Evolutionary conservation across 2,888 invertebrate species (phyloP), one percentile per base, ranked within the genome.

Genomic region (Eucera pruinosa): DNA sequence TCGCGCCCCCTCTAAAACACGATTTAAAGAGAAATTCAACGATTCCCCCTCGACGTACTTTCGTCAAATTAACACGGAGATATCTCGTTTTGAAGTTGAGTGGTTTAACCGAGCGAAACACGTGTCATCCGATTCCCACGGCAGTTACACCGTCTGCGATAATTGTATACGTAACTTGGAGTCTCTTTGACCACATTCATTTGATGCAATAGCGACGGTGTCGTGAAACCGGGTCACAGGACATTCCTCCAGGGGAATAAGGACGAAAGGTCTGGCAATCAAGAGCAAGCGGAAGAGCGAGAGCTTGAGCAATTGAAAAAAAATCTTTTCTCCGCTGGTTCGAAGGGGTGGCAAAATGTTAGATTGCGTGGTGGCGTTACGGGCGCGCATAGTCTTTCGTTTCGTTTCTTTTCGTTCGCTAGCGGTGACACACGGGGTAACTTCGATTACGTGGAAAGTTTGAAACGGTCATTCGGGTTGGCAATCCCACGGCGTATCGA

Each of bases 371-470:
- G n/a, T n/a, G n/a, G n/a, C n/a, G n/a, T n/a, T n/a, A n/a, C n/a
- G n/a, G 36, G 23, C 41, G 43, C 2, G 48, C 25, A 23, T 23
- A 48, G 36, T 0, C 61, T 43, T 72, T 30, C 41, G n/a, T n/a
- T n/a, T n/a, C n/a, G n/a, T n/a, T n/a, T n/a, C n/a, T n/a, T n/a
- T n/a, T n/a, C n/a, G n/a, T n/a, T n/a, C n/a, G n/a, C n/a, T n/a
- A n/a, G n/a, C n/a, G n/a, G n/a, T 30, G 55, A 43, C 36, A 30
- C n/a, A n/a, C n/a, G n/a, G 60, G 66, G 61, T 50, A 69, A 75
- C 52, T 72, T 75, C 55, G 78, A 73, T 80, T 82, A 78, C 80
- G 82, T 65, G 67, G 77, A 70, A 82, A 80, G 68, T 75, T 75
- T 57, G 52, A 61, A 80, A 80, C 61, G 80, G 80, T 58, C 77